These are phyloP conservation scores for Dusona sp. DNA, from an alignment of 2,888 invertebrate genomes.

Conservation along the genomic window DNA sequence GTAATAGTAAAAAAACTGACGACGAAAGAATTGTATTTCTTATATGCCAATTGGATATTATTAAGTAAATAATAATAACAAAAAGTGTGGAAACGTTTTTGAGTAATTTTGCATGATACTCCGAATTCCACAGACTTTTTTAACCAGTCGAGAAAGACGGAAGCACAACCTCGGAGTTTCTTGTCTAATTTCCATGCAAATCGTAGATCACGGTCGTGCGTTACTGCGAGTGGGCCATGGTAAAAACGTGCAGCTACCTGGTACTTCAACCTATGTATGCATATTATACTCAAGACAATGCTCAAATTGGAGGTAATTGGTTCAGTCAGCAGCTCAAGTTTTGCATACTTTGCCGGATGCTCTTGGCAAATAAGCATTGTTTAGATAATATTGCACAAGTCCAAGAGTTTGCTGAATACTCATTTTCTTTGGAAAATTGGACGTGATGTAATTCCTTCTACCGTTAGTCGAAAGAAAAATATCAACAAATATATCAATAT, in stretches of 20 bases:
- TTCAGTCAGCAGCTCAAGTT: slow-evolving; percentile 52
- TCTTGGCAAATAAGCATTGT: slow-evolving; percentile 39
- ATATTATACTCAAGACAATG: slow-evolving; percentile 50
- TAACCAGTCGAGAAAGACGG: slow-evolving; percentile 23
- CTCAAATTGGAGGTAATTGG: slow-evolving; percentile 68
- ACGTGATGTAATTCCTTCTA: background rate
- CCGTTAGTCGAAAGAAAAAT: too few relatives aligned
- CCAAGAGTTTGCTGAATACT: slow-evolving; percentile 8
- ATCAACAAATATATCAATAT: too few relatives aligned
- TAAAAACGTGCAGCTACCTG: slow-evolving; percentile 1
- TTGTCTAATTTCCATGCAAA: slow-evolving; percentile 60
- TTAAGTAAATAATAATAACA: too few relatives aligned
- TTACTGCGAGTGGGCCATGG: slow-evolving; percentile 12
- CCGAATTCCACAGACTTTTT: background rate
- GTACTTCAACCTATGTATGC: slow-evolving; percentile 21
- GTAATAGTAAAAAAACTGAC: background rate
- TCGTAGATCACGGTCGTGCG: slow-evolving; percentile 20
- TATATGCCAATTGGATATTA: background rate
- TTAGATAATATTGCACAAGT: slow-evolving; percentile 62
- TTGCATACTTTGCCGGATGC: slow-evolving; percentile 15
- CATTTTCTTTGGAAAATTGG: slow-evolving; percentile 7
- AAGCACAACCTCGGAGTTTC: slow-evolving; percentile 35
- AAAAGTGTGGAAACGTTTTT: background rate
- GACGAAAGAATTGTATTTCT: background rate
- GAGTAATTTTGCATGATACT: background rate